phyloP scores from a whole-genome alignment of 1,140 invertebrate genomes.

The Cotesia glomerata region DNA sequence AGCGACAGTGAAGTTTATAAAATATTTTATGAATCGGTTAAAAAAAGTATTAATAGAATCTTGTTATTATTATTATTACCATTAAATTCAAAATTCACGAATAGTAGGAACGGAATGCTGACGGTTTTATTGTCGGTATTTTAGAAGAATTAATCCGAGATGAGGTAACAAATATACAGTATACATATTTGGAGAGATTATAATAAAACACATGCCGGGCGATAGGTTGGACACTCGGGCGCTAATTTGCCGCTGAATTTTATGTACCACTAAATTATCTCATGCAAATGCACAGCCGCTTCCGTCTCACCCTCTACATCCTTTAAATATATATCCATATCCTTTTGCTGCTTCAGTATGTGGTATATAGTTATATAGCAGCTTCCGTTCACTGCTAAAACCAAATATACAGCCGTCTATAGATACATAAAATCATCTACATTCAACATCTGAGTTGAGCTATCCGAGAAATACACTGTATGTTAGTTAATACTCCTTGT shows the following conservation, averaged over 20 bases:
- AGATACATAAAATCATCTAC: too few relatives aligned
- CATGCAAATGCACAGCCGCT: slow-evolving; percentile 54
- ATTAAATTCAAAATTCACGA: too few relatives aligned
- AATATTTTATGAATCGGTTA: too few relatives aligned
- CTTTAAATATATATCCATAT: not conserved
- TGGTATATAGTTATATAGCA: too few relatives aligned
- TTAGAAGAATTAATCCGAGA: slow-evolving; percentile 8
- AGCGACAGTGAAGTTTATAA: not conserved
- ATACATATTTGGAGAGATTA: slow-evolving; percentile 9
- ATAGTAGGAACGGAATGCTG: not conserved
- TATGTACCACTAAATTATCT: slow-evolving; percentile 60
- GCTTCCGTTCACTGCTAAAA: too few relatives aligned
- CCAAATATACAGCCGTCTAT: too few relatives aligned
- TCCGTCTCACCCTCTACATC: slow-evolving; percentile 37
- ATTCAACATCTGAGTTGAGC: not conserved
- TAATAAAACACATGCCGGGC: slow-evolving; percentile 34
- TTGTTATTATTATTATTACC: too few relatives aligned
- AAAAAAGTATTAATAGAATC: too few relatives aligned
- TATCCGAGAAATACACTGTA: not conserved
- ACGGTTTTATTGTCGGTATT: slow-evolving; percentile 11
- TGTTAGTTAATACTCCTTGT: not conserved
- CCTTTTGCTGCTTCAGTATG: not conserved
- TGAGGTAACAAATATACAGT: not conserved
- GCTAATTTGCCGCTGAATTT: slow-evolving; percentile 60
- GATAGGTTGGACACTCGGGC: slow-evolving; percentile 34